Base-by-base conservation (phyloP, 2,888 invertebrate genomes). In the Holacanthella duospinosa region DNA sequence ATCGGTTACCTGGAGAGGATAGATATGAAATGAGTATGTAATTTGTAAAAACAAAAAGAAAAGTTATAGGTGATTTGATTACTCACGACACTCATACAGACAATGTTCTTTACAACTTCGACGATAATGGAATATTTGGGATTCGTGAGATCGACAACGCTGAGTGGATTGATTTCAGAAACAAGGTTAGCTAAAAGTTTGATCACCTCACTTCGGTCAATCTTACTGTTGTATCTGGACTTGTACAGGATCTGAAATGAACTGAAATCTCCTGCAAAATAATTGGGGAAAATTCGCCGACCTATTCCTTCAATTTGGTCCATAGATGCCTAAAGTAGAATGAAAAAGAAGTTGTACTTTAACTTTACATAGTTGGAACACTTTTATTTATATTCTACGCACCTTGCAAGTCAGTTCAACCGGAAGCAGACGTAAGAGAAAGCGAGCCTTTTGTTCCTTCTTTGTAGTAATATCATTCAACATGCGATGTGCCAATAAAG, bases 91-190 rank as follows among this genome's bases (percentile, higher is more conserved):
- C 88, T 85, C 12, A 95, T 75, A 68, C 91, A 85, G 73, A 90
- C 91, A 73, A 87, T 82, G 27, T 85, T 85, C 74, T 87, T 86
- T 57, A 94, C 83, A 54, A 93, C 80, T 80, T 95, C 93, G 29
- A 93, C 84, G 67, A 92, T 80, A 59, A 95, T 82, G 3, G 89
- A 86, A 43, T 87, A 78, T 65, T 88, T 83, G 12, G 93, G 87
- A 55, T 77, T 74, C 74, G 86, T 86, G 68, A 93, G 79, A 78
- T 92, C 85, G 1, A 88, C 90, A 76, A 84, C 86, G 75, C 91
- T 89, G 36, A 82, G 81, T 0, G 82, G 77, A 77, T 88, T 87
- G 74, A 85, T 85, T 54, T 83, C 78, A 1, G 81, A 78, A 55
- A 93, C 84, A 70, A 88, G 78, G 21, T 84, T 84, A 0, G 89